Conservation (phyloP, 2,888 invertebrate genomes). For the Lepidonotus clava region DNA sequence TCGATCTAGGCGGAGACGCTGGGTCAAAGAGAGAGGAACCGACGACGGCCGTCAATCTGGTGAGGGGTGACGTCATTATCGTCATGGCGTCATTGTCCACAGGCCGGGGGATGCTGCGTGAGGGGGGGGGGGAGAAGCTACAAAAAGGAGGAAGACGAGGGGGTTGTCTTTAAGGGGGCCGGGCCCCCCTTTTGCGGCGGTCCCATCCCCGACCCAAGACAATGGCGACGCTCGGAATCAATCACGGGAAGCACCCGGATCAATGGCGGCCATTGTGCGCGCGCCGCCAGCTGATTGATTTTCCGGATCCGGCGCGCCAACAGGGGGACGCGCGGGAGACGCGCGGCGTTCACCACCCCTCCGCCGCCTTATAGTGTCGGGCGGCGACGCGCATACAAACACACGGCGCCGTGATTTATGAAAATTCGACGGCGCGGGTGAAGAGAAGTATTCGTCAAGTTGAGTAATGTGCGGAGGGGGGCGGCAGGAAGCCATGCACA, state of each 20-base stretch:
- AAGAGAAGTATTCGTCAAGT: conserved; percentile 32
- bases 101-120: neutral
- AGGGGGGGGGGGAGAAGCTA: neutral
- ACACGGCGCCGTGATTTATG: conserved; percentile 41
- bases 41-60: no score
- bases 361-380: neutral
- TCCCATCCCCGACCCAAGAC: neutral
- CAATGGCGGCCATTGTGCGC: conserved; percentile 44
- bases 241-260: conserved; percentile 46
- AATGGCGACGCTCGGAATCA: conserved; percentile 19
- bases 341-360: neutral
- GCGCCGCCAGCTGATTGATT: conserved; percentile 32
- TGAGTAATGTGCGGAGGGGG: conserved; percentile 26
- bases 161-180: neutral
- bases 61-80: no score
- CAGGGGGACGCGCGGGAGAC: neutral
- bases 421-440: conserved; percentile 37
- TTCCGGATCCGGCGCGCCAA: conserved; percentile 38
- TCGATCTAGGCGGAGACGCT: neutral
- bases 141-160: no score
- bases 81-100: no score
- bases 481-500: conserved; percentile 37
- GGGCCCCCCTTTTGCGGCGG: neutral
- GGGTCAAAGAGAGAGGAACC: no score
- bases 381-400: conserved; percentile 40